phyloP scores from a whole-genome alignment of 2,113 vertebrate species.

The Mesoclemmys tuberculata region DNA sequence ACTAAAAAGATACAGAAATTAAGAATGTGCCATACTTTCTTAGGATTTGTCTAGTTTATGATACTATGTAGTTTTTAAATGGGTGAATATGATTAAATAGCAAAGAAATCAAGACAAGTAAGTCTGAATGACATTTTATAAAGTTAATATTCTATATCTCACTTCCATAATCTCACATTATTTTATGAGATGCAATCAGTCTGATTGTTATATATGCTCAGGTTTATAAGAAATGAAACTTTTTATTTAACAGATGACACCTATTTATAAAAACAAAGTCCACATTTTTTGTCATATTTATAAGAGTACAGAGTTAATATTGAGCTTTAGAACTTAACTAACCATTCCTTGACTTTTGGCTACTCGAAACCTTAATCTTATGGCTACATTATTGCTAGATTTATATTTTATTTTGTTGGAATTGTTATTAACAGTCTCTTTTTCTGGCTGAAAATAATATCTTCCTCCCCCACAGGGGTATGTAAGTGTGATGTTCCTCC shows the following conservation, averaged over 20 bases:
- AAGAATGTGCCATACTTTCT: not conserved
- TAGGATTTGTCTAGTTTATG: not conserved
- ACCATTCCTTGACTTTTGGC: not conserved
- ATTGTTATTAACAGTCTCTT: not conserved
- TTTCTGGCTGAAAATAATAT: not conserved
- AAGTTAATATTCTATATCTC: not conserved
- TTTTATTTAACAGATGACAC: not conserved
- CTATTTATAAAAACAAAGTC: not conserved
- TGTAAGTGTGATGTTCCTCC: accelerated
- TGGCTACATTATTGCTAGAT: not conserved
- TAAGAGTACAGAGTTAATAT: not conserved
- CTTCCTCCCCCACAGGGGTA: not conserved
- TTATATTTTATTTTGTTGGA: not conserved
- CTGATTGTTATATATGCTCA: not conserved
- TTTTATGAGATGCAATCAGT: not conserved
- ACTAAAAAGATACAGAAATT: not conserved
- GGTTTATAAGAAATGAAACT: not conserved
- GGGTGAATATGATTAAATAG: not conserved
- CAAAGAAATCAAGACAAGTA: not conserved
- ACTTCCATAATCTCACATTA: not conserved
- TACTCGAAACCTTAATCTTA: not conserved
- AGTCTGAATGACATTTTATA: not conserved
- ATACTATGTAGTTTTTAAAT: not conserved
- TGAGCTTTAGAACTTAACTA: not conserved
- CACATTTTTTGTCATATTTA: not conserved